Evolutionary conservation across 2,888 invertebrate genomes (phyloP), one percentile per base, ranked within the genome.

Genomic region (Dynastes maya): DNA sequence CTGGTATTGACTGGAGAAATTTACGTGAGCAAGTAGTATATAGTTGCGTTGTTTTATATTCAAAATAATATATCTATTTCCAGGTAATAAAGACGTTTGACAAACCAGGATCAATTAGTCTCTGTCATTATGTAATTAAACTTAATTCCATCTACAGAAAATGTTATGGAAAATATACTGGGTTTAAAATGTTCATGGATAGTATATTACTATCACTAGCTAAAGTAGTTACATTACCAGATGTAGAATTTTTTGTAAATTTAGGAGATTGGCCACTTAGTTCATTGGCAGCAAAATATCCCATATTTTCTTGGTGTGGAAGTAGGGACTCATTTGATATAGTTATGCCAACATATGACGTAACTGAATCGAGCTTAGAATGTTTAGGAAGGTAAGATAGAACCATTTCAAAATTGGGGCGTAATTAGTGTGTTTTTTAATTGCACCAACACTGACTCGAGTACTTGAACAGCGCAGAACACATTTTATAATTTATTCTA

Each of bases 271-370:
- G 98, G 98, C 98, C 98, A 0, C 89, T 98, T 32, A 92, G 94
- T 1, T 86, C 88, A 80, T 86, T 88, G 2, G 86, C 86, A 0
- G 86, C 86, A 13, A 90, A 91, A 11, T 91, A 93, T 81, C 98
- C 98, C 1, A 92, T 99, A 80, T 95, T 98, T 87, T 98, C 98
- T 16, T 99, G 98, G 98, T 98, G 98, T 89, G 98, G 98, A 1
- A 98, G 97, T 81, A 91, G 92, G 78, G 93, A 95, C 79, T 94
- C 95, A 4, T 90, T 91, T 84, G 98, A 99, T 88, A 97, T 98
- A 86, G 92, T 97, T 40, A 91, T 98, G 91, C 98, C 98, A 6
- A 98, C 98, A 0, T 98, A 98, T 89, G 98, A 98, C 87, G 90
- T 98, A 67, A 97, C 97, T 0, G 96, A 98, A 89, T 95, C 98